Conservation (phyloP, 1,140 invertebrate species). For the Sweltsa coloradensis region DNA sequence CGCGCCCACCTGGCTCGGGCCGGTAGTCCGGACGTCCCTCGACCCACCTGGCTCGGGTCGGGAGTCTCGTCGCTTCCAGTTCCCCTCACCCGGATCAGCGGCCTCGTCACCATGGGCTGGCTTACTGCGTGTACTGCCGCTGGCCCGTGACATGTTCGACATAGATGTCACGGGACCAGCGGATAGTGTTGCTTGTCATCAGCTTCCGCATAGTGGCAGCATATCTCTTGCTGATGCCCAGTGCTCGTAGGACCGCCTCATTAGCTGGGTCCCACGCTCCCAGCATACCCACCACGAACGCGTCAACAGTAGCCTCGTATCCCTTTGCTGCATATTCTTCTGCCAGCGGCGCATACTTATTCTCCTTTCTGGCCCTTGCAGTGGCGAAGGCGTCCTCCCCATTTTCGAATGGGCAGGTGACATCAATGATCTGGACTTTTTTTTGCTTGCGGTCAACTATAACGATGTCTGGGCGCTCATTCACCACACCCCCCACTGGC, state of each 20-base stretch:
- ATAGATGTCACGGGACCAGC: slow-evolving; percentile 22
- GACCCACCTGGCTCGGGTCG: too few relatives aligned
- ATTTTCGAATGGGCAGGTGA: not conserved
- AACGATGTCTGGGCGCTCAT: too few relatives aligned
- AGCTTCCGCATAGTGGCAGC: slow-evolving; percentile 16
- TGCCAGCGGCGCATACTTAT: not conserved
- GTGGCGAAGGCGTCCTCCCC: not conserved
- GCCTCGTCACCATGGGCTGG: too few relatives aligned
- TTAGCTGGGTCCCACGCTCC: slow-evolving; percentile 21
- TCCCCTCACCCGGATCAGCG: too few relatives aligned
- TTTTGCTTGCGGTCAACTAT: not conserved
- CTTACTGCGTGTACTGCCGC: slow-evolving; percentile 3
- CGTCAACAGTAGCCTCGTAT: slow-evolving; percentile 10
- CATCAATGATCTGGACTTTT: not conserved
- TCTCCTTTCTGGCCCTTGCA: not conserved
- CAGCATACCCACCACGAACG: slow-evolving; percentile 20
- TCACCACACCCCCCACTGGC: too few relatives aligned
- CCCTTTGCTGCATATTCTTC: not conserved
- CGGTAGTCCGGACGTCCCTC: too few relatives aligned
- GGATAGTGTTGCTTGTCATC: slow-evolving; percentile 19
- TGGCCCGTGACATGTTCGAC: slow-evolving; percentile 12
- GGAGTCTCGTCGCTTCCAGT: too few relatives aligned
- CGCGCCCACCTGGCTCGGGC: too few relatives aligned
- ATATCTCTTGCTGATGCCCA: slow-evolving; percentile 11
- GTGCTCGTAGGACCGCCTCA: slow-evolving; percentile 12